Conservation (phyloP, 2,113 vertebrate genomes). For the Crotalus helleri region DNA sequence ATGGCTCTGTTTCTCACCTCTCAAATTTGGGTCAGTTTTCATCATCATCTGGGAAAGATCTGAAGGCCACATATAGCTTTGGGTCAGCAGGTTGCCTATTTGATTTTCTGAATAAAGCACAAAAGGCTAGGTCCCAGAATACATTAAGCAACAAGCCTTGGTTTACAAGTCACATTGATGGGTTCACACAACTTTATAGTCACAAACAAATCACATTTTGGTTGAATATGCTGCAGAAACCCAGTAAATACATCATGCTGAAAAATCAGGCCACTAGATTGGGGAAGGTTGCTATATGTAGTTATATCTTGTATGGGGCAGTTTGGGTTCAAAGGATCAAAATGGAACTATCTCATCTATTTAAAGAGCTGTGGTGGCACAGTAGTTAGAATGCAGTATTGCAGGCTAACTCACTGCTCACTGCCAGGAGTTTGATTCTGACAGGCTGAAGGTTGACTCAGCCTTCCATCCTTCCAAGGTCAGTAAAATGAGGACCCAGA, state of each 20-base stretch:
- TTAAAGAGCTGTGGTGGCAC: no score
- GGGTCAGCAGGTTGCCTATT: neutral
- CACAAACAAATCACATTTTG: neutral
- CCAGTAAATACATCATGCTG: neutral
- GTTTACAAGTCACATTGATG: neutral
- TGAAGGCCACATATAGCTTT: neutral
- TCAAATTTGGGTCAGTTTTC: no score
- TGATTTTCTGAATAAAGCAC: neutral
- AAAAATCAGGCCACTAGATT: neutral
- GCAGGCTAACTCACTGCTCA: no score
- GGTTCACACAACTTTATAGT: neutral
- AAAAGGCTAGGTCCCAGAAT: neutral
- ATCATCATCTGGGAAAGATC: no score
- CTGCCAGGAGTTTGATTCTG: no score
- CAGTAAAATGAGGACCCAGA: no score
- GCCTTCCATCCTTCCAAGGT: no score
- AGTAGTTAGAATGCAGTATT: no score
- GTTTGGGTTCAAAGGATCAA: no score
- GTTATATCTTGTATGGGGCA: neutral
- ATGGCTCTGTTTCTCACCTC: no score
- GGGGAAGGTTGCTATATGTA: neutral
- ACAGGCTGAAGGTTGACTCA: no score
- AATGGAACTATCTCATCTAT: neutral
- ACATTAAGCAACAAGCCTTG: neutral
- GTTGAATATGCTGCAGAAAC: neutral